These are phyloP conservation scores for Drosophila navojoa DNA, from an alignment of 1,140 invertebrate genomes.

Conservation along the genomic window DNA sequence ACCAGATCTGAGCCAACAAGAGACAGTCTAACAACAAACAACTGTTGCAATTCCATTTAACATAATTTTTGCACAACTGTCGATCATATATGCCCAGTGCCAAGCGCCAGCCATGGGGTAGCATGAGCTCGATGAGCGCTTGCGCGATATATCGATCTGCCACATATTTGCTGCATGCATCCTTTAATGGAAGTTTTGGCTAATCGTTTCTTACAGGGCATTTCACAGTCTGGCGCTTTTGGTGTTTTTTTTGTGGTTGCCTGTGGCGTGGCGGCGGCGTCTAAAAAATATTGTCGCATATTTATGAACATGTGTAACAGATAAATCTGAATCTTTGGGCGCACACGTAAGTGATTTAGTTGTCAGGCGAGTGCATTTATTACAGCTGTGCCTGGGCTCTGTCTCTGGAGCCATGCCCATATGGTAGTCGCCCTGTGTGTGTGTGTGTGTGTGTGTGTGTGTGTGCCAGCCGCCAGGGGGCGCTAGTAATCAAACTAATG, in stretches of 20 bases:
- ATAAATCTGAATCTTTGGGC: slow-evolving; percentile 70
- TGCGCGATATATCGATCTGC: too few species aligned
- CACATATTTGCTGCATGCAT: too few species aligned
- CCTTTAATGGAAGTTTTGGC: too few species aligned
- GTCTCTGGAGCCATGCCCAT: slow-evolving; percentile 14
- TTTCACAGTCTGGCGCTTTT: too few species aligned
- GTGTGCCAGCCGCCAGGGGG: slow-evolving; percentile 40
- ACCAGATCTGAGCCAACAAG: slow-evolving; percentile 30
- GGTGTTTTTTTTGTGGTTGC: slow-evolving; percentile 6
- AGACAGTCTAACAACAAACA: slow-evolving; percentile 77
- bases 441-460: slow-evolving; percentile 2
- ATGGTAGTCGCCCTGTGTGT: not conserved
- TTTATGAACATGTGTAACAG: slow-evolving; percentile 81
- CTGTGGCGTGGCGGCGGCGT: slow-evolving; percentile 27
- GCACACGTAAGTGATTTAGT: slow-evolving; percentile 75
- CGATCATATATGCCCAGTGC: slow-evolving; percentile 24
- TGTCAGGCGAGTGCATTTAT: slow-evolving; percentile 79
- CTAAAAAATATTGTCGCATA: slow-evolving; percentile 79
- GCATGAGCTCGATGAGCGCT: not conserved
- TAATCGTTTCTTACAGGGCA: too few species aligned
- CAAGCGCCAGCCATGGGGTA: not conserved
- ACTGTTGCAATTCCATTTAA: slow-evolving; percentile 82
- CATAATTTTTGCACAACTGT: slow-evolving; percentile 58
- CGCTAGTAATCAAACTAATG: slow-evolving; percentile 81
- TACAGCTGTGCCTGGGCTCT: slow-evolving; percentile 52